A percentile compares a stretch with the other conserved stretches of the same genome.
Conservation (phyloP, 2,113 vertebrate species). For the Prunella fulvescens region DNA sequence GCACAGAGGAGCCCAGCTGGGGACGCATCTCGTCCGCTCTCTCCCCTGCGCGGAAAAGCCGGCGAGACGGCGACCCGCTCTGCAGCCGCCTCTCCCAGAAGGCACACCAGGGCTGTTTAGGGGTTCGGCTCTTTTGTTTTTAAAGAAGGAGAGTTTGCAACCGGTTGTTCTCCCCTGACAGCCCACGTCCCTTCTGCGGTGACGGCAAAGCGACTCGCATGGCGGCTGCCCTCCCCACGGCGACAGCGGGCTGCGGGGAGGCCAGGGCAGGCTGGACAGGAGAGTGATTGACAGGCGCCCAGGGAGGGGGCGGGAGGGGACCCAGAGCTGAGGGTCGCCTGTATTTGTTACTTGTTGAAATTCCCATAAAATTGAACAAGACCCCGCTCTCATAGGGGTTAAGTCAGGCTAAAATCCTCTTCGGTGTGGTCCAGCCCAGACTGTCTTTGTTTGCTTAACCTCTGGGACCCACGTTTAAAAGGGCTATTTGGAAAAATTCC, state of each 20-base stretch:
- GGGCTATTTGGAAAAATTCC: constrained; percentile 80
- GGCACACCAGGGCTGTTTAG: not conserved
- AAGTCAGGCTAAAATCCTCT: constrained; percentile 82
- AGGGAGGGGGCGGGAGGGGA: constrained; percentile 2
- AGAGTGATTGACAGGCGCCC: constrained; percentile 59
- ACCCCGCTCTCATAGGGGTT: constrained; percentile 80
- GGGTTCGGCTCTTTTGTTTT: not conserved
- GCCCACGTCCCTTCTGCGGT: not conserved
- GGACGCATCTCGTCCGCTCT: rapidly evolving
- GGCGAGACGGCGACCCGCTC: rapidly evolving
- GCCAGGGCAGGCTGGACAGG: not conserved
- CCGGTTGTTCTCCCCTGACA: not conserved
- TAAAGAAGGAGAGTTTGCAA: not conserved
- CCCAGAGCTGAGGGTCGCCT: constrained; percentile 46
- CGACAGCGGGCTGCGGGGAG: not conserved
- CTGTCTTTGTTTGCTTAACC: constrained; percentile 95
- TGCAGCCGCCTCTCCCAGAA: not conserved
- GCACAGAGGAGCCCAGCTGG: not conserved
- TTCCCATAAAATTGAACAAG: constrained; percentile 87
- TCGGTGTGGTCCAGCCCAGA: constrained; percentile 90
- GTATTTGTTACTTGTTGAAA: constrained; percentile 78
- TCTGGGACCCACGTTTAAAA: constrained; percentile 85
- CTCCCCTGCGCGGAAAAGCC: rapidly evolving
- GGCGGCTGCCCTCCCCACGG: not conserved
- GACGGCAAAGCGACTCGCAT: not conserved